Base-by-base conservation (phyloP, 2,888 invertebrate species). In the Amphimallon solstitiale region DNA sequence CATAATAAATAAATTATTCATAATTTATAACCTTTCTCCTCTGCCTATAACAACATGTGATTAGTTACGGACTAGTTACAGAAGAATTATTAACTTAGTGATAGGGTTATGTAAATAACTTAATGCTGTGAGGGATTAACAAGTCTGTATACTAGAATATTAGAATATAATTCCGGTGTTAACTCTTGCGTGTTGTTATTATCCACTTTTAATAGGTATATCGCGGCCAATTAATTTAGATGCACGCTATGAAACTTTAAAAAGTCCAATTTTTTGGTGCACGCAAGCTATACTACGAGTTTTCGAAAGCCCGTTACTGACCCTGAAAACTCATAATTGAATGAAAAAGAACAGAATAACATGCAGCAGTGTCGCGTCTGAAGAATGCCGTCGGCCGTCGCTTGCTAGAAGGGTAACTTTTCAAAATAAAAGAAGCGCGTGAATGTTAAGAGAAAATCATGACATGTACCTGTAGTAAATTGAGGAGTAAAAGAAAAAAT, bases 401-500 rank as follows among this genome's bases (percentile, higher is more conserved):
- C 49, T 51, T 51, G 49, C 56, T 59, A 43, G 29, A 43, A 59
- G 56, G 56, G 56, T 59, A 59, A 43, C 43, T 59, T 59, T 59
- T 29, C 43, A 59, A 54, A 59, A 59, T 59, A 59, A 59, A 29
- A 59, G 56, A 29, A 59, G 38, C 6, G 19, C 45, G 19, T 45
- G 3, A 43, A 43, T 29, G 56, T 43, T 45, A 43, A 43, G 34
- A 23, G 45, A 45, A 59, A 59, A 59, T 38, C 43, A 43, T 29
- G 17, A 59, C 29, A 43, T 59, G 19, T 81, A 84, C 84, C 83
- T 84, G 83, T 68, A 84, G 80, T 72, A 83, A 78, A 71, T 80
- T 81, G 70, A 84, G 79, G 70, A 84, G 80, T 72, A 84, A 76
- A 68, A 83, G 77, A 76, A 83, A 83, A 73, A 82, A 81, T 78